These are phyloP conservation scores for Acromyrmex heyeri DNA, from an alignment of 1,140 invertebrate species.

Conservation along the genomic window DNA sequence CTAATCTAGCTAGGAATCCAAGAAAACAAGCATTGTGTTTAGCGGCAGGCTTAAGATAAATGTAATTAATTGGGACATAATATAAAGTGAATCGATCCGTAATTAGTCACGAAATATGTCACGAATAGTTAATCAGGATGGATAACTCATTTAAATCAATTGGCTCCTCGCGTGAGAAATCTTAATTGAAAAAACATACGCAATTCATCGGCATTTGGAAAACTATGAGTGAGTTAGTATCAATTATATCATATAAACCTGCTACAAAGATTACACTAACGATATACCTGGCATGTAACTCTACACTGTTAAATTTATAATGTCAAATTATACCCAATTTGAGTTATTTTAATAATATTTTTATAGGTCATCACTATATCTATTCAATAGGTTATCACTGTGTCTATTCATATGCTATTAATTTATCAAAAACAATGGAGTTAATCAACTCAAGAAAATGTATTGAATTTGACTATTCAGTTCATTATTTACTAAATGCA, in stretches of 20 bases:
- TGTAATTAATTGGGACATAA: neutral
- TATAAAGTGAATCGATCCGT: neutral
- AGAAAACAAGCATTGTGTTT: too few species aligned
- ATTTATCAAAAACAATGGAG: too few species aligned
- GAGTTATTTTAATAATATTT: too few species aligned
- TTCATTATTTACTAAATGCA: too few species aligned
- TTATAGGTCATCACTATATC: too few species aligned
- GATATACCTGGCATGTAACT: neutral
- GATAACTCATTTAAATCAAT: neutral
- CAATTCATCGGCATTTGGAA: conserved; percentile 1
- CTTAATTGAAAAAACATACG: conserved; percentile 54
- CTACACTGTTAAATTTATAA: neutral
- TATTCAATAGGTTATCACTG: too few species aligned
- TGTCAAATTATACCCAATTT: too few species aligned
- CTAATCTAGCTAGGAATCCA: too few species aligned
- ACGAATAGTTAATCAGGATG: conserved; percentile 6
- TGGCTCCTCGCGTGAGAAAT: neutral
- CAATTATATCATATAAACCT: conserved; percentile 68
- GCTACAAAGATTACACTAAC: neutral
- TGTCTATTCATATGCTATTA: too few species aligned
- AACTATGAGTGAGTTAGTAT: conserved; percentile 73
- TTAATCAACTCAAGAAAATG: too few species aligned
- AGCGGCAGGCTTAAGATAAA: neutral
- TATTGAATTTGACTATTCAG: too few species aligned
- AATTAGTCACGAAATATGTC: neutral